Evolutionary conservation across 2,797 vertebrate genomes (phyloP), one percentile per base, ranked within the genome.

Genomic region (Staurois parvus): DNA sequence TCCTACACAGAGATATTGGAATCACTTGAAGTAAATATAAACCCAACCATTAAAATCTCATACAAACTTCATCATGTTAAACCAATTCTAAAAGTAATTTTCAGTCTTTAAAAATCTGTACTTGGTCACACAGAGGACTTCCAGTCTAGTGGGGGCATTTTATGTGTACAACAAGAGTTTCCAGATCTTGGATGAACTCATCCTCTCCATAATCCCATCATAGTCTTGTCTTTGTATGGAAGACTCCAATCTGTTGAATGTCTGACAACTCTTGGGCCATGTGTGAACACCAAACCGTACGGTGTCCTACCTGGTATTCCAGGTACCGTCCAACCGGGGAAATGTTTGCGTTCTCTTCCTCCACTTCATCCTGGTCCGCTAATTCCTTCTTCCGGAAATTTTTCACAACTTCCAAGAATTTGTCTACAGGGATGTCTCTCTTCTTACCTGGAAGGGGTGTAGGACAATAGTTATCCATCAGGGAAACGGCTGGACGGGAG

Each of bases 401-500:
- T 45, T 78, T 77, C 9, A 84, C 52, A 6, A 32, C 68, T 26
- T 64, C 28, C 32, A 84, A 24, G 4, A 84, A 17, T 0, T 72
- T 30, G 10, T 78, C 75, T 2, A 72, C 83, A n/a, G 83, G 83
- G 28, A 84, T 64, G 52, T 77, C 68, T 70, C 28, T 59, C 81
- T 68, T 83, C 52, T 62, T 84, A 5, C 82, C 82, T 84, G n/a
- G 59, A 64, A 26, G 59, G 12, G n/a, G 19, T 5, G 1, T 19
- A 19, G 17, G 3, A 0, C 4, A 52, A 52, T 19, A 52, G 17
- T 52, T 52, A 52, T 52, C 3, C 4, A 19, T 17, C 13, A 19
- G 15, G 13, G 0, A 48, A 4, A 52, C 3, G 48, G 17, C 0
- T 5, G n/a, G n/a, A n/a, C n/a, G n/a, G n/a, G n/a, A n/a, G n/a